Evolutionary conservation across 2,797 vertebrate species (phyloP).

Genomic region (Rallus crepitans): DNA sequence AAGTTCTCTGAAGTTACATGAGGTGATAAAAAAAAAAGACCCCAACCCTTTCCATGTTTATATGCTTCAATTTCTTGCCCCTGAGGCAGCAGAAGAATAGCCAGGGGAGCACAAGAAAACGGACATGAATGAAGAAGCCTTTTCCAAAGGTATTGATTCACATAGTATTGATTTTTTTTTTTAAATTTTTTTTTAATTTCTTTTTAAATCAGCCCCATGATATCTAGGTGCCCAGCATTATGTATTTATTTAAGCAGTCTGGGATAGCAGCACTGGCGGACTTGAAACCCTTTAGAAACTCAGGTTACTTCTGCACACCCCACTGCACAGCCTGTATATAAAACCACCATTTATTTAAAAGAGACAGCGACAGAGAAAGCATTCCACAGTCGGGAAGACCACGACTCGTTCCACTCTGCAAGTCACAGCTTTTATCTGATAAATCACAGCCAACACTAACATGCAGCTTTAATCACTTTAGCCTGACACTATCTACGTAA

Average conservation of each 20-base stretch:
- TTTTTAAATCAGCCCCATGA: background rate
- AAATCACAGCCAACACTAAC: background rate
- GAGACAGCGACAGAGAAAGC: background rate
- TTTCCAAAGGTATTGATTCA: background rate
- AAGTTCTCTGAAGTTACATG: background rate
- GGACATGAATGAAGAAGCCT: background rate
- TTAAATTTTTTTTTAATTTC: background rate
- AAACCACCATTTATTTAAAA: background rate
- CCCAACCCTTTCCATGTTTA: accelerated
- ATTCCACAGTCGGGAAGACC: background rate
- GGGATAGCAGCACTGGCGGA: background rate
- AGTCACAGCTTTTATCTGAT: background rate
- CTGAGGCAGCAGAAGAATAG: background rate
- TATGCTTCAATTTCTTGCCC: background rate
- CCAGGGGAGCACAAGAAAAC: background rate
- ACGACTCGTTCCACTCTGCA: background rate
- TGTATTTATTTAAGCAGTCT: background rate
- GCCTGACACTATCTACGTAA: background rate
- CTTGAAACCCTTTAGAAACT: background rate
- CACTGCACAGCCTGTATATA: background rate
- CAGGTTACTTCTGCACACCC: background rate
- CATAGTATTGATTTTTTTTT: background rate
- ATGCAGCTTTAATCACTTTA: background rate
- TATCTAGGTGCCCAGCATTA: background rate
- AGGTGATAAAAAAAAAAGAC: background rate